Evolutionary conservation across 2,113 vertebrate genomes (phyloP), one percentile per base, ranked within the genome.

Genomic region (Prunella himalayana): DNA sequence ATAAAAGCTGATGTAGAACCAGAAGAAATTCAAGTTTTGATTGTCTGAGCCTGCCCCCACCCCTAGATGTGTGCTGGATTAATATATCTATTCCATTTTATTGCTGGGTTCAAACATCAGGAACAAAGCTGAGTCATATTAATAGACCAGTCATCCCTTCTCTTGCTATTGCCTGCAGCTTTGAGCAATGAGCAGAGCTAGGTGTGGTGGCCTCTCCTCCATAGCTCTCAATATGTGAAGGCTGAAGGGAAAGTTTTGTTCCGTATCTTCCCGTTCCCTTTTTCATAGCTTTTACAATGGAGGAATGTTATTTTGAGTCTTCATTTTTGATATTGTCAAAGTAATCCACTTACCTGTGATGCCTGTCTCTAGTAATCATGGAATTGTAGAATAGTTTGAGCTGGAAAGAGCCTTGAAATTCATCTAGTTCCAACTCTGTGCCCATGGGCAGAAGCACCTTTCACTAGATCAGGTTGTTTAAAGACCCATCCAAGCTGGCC

Each of bases 181-280:
- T 49, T 57, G 51, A 82, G 47, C 5, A 1, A 42, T 24, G 45
- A 35, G 54, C 42, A 73, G 25, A 56, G 22, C 19, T 39, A 19
- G 63, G 23, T 82, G 70, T 65, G 84, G 44, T 68, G 47, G 35
- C 69, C 39, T 78, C 22, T 80, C 19, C 16, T 82, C 39, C 23
- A 25, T 11, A 8, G 15, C 2, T 5, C 8, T 70, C 30, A 22
- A 0, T 30, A 30, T 70, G 13, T 6, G 1, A 68, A 44, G 19
- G 3, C 11, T 44, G 20, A 87, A 51, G n/a, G 33, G 44, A 64
- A 75, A 22, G 16, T 84, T 77, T 39, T 86, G 10, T 19, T 77
- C 25, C 3, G 3, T 15, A 0, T 65, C 25, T 41, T 83, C 37
- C 13, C 53, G 14, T 69, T 49, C 4, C 4, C 2, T 71, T 86